Base-by-base conservation (phyloP, 2,888 invertebrate species). In the Euplagia quadripunctaria region DNA sequence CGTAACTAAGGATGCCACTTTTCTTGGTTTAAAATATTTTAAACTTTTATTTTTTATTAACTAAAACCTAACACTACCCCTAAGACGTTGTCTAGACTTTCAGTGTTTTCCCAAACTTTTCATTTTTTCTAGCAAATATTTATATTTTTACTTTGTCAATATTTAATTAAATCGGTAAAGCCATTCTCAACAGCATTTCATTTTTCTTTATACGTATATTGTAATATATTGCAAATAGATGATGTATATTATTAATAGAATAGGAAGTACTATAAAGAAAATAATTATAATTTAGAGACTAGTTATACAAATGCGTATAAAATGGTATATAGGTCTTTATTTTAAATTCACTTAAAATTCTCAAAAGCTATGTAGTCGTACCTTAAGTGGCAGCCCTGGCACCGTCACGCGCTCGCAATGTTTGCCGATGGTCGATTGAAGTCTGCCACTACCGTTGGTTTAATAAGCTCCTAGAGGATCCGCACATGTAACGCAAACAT, bases 391-490 rank as follows among this genome's bases (percentile, higher is more conserved):
- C 77, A 82, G 12, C 82, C 77, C 71, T 77, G 68, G 72, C 46
- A 61, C 16, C 67, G 64, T 76, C 73, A 71, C 74, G 58, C 51
- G 74, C 42, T 73, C 73, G 43, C 72, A 72, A 75, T 85, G 76
- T 85, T 85, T 83, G 76, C 69, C 51, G 42, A 76, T 16, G 71
- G 71, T 66, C 79, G 82, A 85, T 85, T 81, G 79, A 81, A 79
- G 82, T 81, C 79, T 69, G 64, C 71, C 74, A 69, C 84, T 86
- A 86, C 83, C 86, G 89, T 80, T 84, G 75, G 80, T 88, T 86
- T 89, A 88, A 89, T 88, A 89, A 89, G 86, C 88, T 86, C 79
- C 64, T 72, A 74, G 73, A 31, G 68, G 70, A 75, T 80, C 73
- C 68, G 61, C 58, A 68, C 74, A 75, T 74, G 78, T 71, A 55